Evolutionary conservation across 2,797 vertebrate species (phyloP), one percentile per base, ranked within the genome.

Genomic region (Peromyscus eremicus): DNA sequence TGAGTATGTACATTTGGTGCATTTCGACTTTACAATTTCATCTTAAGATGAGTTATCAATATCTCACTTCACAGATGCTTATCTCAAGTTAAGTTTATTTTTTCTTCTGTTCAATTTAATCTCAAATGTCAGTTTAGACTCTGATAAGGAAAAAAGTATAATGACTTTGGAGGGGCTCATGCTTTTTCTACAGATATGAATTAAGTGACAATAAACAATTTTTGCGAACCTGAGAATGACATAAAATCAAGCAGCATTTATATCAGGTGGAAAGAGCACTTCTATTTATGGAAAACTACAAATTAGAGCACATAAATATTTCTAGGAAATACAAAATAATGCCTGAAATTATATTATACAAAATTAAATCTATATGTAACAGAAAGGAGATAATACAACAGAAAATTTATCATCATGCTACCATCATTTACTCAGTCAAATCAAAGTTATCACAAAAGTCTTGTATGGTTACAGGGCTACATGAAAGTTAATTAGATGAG

Each of bases 151-250:
- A 92, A 86, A 57, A 81, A 70, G 43, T 40, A 21, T 13, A 55
- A 55, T 49, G n/a, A 84, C 13, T 89, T 84, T 73, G 27, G 43
- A 93, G 73, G 4, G 82, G 55, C 79, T 83, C 66, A 43, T 60
- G 57, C 23, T 91, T 91, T 92, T 93, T 81, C 49, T 91, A 64
- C 79, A 73, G 57, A 91, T 79, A 60, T 57, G 79, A 85, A 80
- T 43, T 19, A 73, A 32, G 17, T 89, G 70, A 95, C 76, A 16
- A 21, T 64, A 17, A 89, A 84, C 0, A 66, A 9, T 4, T 77
- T 34, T 62, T 86, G 37, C 71, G 34, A 94, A 88, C 46, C 11
- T 55, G 0, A 34, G 17, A 4, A 92, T 55, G 32, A 71, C 25
- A 70, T 62, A 73, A 85, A 55, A 86, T 77, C 13, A 11, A 68